Evolutionary conservation across 2,797 vertebrate species (phyloP), one percentile per base, ranked within the genome.

Genomic region (Scarus forsteni): DNA sequence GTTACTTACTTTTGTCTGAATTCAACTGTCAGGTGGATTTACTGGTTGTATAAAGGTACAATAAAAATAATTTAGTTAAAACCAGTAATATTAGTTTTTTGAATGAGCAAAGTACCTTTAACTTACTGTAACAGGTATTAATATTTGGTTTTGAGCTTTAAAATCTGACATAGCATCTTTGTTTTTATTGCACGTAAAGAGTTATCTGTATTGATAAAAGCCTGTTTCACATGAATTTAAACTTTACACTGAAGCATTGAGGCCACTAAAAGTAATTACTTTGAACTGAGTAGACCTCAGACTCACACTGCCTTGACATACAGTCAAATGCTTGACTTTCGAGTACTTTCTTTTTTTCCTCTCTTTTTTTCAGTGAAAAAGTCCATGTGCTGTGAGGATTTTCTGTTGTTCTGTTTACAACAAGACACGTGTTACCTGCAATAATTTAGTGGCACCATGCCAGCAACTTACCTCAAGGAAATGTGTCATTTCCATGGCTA

Each of bases 401-500:
- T 35, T 15, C 62, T 39, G 34, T 48, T 60, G 8, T 70, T 65
- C 45, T 61, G 46, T 67, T 61, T 16, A 71, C 35, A 65, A 61
- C 39, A 45, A 52, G 38, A 55, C 45, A 56, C 52, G 62, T 77
- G 68, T 84, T 64, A 61, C 63, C 49, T 59, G 53, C 27, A 62
- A 51, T 66, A 70, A 73, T 54, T 70, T 58, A 73, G 40, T 11
- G 58, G 79, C 74, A 60, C 65, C 16, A 14, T n/a, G 69, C 48
- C 66, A 80, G 74, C 62, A 78, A 73, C 73, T 85, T 77, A 88
- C 73, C 44, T 75, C 79, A 27, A 10, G 71, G 62, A 84, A 91
- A 93, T 90, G 75, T 91, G 89, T 86, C 89, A 85, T 89, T 87
- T 75, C 92, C 87, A 89, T 88, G 89, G 90, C 79, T 86, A 91